Conservation (phyloP, 2,113 vertebrate genomes). For the Eulacestoma nigropectus region DNA sequence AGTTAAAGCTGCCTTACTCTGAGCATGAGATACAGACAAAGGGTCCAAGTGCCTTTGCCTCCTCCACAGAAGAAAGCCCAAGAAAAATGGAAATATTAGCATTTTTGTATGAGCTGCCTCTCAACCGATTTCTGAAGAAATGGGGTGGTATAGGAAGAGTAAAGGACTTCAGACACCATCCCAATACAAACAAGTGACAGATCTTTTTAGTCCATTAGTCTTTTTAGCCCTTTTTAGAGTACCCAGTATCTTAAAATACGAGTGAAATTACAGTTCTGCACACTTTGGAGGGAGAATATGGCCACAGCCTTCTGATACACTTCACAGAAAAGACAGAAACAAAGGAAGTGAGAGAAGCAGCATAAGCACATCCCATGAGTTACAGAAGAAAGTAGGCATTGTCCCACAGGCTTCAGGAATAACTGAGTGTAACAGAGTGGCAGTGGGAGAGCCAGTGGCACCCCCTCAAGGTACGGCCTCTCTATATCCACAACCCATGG, state of each 20-base stretch:
- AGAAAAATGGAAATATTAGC: not conserved
- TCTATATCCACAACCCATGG: not conserved
- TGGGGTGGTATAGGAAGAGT: not conserved
- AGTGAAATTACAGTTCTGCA: not conserved
- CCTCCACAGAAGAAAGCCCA: not conserved
- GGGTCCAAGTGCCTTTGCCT: rapidly evolving
- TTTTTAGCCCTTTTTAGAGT: not conserved
- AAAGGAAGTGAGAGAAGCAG: not conserved
- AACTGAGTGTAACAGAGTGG: not conserved
- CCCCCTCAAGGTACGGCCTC: not conserved
- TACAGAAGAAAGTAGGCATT: not conserved
- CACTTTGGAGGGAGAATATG: not conserved
- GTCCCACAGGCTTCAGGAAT: not conserved
- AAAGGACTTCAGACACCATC: not conserved
- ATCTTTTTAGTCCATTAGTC: not conserved
- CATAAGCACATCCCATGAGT: not conserved
- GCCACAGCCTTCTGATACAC: not conserved
- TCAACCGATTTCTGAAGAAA: not conserved
- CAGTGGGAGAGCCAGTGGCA: not conserved
- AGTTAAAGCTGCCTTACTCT: not conserved
- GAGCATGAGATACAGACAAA: not conserved
- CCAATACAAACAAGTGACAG: not conserved
- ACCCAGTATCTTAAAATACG: not conserved
- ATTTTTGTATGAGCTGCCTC: not conserved
- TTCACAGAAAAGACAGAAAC: not conserved